These are phyloP conservation scores for Calcarius lapponicus DNA, from an alignment of 2,797 vertebrate genomes.

Conservation along the genomic window DNA sequence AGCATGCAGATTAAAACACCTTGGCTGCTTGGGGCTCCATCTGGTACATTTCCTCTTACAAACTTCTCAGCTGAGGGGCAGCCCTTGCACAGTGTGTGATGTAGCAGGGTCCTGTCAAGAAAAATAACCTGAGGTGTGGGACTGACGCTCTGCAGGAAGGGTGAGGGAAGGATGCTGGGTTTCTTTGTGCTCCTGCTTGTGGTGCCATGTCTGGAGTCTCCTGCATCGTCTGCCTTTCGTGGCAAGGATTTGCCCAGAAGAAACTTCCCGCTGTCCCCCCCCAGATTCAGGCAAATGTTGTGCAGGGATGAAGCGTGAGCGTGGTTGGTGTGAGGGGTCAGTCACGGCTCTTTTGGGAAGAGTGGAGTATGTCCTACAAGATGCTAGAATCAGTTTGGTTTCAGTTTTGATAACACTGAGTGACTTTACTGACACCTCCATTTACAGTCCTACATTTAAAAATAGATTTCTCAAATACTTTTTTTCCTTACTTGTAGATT, in stretches of 20 bases:
- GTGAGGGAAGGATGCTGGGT: background rate
- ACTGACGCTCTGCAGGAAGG: background rate
- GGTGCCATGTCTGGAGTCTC: background rate
- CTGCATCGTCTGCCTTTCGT: background rate
- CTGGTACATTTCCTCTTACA: background rate
- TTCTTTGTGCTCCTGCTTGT: background rate
- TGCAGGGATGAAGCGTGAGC: accelerated
- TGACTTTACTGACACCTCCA: background rate
- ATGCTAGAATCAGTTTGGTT: background rate
- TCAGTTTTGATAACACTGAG: background rate
- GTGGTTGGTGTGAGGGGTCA: background rate
- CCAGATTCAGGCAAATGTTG: background rate
- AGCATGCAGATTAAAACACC: background rate
- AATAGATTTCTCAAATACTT: background rate
- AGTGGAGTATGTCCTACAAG: background rate
- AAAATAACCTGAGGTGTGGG: background rate
- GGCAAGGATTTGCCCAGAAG: background rate
- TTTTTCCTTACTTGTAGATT: background rate
- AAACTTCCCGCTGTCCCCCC: accelerated
- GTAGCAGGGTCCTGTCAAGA: background rate
- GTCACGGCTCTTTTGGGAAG: background rate
- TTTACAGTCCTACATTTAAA: background rate
- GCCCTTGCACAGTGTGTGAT: background rate
- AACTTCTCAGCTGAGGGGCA: background rate
- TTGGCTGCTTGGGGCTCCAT: background rate